Percentiles rank a stretch among this genome's conserved stretches.
Conservation (phyloP, 2,797 vertebrate species). For the Periparus ater region DNA sequence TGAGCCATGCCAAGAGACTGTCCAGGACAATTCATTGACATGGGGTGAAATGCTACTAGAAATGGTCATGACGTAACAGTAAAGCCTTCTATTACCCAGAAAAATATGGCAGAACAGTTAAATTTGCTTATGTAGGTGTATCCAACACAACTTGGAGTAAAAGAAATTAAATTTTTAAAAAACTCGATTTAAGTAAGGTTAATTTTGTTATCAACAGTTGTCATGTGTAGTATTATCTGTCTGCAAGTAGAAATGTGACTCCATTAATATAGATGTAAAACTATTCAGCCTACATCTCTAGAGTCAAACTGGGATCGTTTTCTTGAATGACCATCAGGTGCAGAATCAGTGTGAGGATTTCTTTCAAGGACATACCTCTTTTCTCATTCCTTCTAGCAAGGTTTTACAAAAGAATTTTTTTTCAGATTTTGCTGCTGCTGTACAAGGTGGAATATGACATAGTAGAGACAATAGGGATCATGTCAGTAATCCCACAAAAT, state of each 20-base stretch:
- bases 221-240: neutral
- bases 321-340: neutral
- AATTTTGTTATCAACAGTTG: neutral
- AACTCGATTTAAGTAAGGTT: neutral
- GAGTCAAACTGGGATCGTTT: neutral
- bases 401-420: neutral
- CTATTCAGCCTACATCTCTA: neutral
- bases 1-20: neutral
- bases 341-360: neutral
- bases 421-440: neutral
- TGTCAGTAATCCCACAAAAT: neutral
- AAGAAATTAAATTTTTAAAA: neutral
- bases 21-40: neutral
- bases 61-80: neutral
- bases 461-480: neutral
- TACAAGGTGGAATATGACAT: neutral
- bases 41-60: neutral
- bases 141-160: neutral
- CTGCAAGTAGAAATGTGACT: accelerated
- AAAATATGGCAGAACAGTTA: neutral
- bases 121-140: neutral
- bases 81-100: neutral
- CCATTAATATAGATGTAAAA: neutral
- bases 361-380: neutral
- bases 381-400: neutral